Percentiles rank a stretch among this genome's conserved stretches.
phyloP scores from a whole-genome alignment of 2,888 invertebrate genomes.

The Amitus sp. region DNA sequence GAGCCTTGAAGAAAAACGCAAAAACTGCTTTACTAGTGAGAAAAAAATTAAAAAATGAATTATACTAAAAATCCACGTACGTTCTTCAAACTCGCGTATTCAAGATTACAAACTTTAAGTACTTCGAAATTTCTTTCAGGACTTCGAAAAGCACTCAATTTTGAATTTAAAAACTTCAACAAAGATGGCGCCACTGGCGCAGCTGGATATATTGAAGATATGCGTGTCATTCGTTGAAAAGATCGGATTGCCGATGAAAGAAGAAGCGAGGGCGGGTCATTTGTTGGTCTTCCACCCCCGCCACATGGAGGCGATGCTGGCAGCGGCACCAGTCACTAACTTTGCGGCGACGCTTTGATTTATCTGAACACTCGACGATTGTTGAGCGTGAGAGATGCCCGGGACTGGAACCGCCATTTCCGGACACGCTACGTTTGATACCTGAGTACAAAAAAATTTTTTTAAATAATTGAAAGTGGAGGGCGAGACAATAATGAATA shows the following conservation, averaged over 20 bases:
- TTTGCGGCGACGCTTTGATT: constrained; percentile 75
- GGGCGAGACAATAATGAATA: no score
- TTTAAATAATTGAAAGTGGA: background rate
- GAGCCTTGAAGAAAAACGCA: no score
- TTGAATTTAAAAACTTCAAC: no score
- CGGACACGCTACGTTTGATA: constrained; percentile 69
- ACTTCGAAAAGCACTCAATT: no score
- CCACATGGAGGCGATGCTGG: constrained; percentile 84
- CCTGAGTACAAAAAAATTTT: no score
- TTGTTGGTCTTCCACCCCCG: constrained; percentile 76
- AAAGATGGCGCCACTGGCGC: no score
- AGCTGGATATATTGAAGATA: constrained; percentile 1
- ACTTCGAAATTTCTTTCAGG: no score
- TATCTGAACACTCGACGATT: constrained; percentile 60
- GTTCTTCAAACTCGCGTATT: no score
- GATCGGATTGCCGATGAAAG: constrained; percentile 1
- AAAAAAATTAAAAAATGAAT: no score
- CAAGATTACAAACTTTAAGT: no score
- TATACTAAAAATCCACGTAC: no score
- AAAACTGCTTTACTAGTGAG: no score
- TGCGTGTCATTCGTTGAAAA: background rate
- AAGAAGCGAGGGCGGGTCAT: constrained; percentile 47
- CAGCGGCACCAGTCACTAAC: constrained; percentile 83
- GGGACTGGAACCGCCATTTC: constrained; percentile 66
- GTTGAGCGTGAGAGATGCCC: constrained; percentile 56